Conservation (phyloP, 2,888 invertebrate genomes). For the Melipona bicolor region DNA sequence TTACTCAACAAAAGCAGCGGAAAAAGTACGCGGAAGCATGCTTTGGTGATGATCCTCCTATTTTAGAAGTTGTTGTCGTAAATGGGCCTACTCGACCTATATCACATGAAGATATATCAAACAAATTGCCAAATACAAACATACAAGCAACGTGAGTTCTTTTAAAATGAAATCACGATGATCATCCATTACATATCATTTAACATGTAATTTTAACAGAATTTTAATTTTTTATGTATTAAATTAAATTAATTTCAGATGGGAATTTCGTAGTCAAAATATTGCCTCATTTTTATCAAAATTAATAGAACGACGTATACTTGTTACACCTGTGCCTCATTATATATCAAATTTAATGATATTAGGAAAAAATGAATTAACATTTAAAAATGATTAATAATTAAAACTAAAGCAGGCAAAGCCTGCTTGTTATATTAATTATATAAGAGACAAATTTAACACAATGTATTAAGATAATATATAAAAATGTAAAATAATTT, state of each 20-base stretch:
- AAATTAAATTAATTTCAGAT: slow-evolving; percentile 65
- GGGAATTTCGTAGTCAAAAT: slow-evolving; percentile 77
- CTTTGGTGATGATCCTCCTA: slow-evolving; percentile 75
- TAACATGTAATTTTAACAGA: background rate
- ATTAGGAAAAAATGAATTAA: slow-evolving; percentile 74
- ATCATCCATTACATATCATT: background rate
- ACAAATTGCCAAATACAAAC: slow-evolving; percentile 58
- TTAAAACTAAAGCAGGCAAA: background rate
- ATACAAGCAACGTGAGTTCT: slow-evolving; percentile 69
- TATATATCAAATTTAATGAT: slow-evolving; percentile 76
- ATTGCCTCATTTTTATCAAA: slow-evolving; percentile 70
- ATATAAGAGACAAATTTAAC: background rate
- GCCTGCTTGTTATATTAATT: background rate
- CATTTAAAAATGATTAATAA: slow-evolving; percentile 37
- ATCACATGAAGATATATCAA: slow-evolving; percentile 55
- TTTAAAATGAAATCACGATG: background rate
- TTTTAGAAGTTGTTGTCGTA: slow-evolving; percentile 71
- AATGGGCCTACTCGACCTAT: slow-evolving; percentile 63
- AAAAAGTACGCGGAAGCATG: slow-evolving; percentile 71
- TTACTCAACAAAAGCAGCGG: slow-evolving; percentile 74
- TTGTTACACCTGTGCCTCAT: slow-evolving; percentile 74
- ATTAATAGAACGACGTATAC: slow-evolving; percentile 70
- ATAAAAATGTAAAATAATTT: background rate
- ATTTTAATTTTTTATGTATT: slow-evolving; percentile 1
- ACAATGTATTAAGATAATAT: background rate